Evolutionary conservation across 2,797 vertebrate species (phyloP).

Genomic region (Scyliorhinus canicula): DNA sequence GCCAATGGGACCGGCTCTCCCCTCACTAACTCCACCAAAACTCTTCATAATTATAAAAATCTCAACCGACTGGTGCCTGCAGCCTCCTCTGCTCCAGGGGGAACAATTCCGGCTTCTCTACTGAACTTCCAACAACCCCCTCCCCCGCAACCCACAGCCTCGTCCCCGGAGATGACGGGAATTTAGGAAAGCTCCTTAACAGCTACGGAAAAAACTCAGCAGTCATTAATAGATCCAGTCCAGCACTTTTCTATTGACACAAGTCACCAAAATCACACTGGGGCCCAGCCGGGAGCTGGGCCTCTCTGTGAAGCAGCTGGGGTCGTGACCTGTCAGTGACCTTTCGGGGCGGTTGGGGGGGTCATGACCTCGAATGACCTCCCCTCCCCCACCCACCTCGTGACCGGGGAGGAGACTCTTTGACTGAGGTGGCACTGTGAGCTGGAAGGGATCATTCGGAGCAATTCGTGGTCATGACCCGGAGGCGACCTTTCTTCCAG

Average conservation of each 20-base stretch:
- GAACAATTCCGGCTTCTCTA: background rate
- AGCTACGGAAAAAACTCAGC: background rate
- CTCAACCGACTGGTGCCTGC: background rate
- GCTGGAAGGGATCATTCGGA: background rate
- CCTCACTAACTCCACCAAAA: background rate
- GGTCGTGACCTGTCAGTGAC: background rate
- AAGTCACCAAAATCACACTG: background rate
- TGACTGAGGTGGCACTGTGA: background rate
- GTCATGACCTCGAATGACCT: background rate
- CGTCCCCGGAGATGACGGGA: background rate
- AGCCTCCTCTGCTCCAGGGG: background rate
- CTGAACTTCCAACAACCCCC: too few relatives aligned
- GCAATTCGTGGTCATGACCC: too few relatives aligned
- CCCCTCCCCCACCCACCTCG: too few relatives aligned
- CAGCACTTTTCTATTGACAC: background rate
- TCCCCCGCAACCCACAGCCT: background rate
- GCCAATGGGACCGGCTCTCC: background rate
- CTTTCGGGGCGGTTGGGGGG: background rate
- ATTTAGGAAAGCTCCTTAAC: background rate
- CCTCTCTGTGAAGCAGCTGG: background rate
- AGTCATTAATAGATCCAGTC: background rate
- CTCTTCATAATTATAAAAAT: background rate
- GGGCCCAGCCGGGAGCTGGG: background rate
- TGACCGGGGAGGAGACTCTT: background rate
- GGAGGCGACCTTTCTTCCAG: background rate